A percentile compares a stretch with the other conserved stretches of the same genome.
These are phyloP conservation scores for Takifugu flavidus DNA, from an alignment of 2,113 vertebrate genomes.

Conservation along the genomic window DNA sequence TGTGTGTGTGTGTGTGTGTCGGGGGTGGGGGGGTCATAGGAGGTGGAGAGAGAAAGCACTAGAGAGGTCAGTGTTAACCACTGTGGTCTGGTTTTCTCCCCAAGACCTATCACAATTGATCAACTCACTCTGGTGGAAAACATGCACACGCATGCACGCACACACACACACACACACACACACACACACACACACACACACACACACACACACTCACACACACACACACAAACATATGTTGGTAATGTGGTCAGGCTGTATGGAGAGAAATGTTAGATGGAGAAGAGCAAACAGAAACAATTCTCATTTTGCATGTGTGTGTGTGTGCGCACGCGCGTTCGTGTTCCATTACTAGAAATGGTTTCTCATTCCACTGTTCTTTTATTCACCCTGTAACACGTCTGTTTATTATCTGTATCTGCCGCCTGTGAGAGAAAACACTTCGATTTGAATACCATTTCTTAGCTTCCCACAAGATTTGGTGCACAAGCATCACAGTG, in stretches of 20 bases:
- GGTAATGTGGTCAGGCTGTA: conserved; percentile 42
- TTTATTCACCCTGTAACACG: too few species aligned
- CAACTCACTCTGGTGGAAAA: conserved; percentile 43
- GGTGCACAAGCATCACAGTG: too few species aligned
- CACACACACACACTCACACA: too few species aligned
- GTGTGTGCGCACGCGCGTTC: too few species aligned
- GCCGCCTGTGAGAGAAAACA: too few species aligned
- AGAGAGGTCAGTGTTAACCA: conserved; percentile 63
- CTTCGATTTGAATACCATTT: too few species aligned
- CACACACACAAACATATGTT: neutral
- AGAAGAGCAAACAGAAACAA: conserved; percentile 9
- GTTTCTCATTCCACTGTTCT: too few species aligned
- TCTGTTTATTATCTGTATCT: too few species aligned
- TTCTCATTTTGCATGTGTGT: too few species aligned
- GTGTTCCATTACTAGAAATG: too few species aligned
- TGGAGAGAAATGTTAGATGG: conserved; percentile 49
- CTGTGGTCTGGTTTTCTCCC: conserved; percentile 52
- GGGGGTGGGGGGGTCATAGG: conserved; percentile 4
- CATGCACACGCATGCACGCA: neutral
- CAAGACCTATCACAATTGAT: conserved; percentile 60
- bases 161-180: conserved; percentile 12
- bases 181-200: neutral
- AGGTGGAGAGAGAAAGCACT: conserved; percentile 34
- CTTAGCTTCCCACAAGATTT: too few species aligned
- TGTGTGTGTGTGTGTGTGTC: conserved; percentile 6